Percentiles rank a stretch among this genome's conserved stretches.
Conservation (phyloP, 1,140 invertebrate species). For the Parapsyche elsis region DNA sequence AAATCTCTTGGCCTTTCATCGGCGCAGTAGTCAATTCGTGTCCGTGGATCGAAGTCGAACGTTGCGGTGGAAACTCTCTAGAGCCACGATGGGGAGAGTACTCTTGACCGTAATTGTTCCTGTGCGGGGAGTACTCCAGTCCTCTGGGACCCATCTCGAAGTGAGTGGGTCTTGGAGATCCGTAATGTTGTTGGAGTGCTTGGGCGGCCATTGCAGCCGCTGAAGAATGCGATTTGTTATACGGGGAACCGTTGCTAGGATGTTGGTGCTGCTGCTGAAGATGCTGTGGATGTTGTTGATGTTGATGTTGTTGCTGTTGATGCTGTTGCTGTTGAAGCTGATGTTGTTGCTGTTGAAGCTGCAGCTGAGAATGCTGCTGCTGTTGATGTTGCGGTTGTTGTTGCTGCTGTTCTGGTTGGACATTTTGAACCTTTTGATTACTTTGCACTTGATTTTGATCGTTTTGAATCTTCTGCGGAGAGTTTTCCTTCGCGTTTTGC, state of each 20-base stretch:
- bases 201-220: constrained; percentile 43
- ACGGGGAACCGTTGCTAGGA: constrained; percentile 46
- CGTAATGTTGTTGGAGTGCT: constrained; percentile 52
- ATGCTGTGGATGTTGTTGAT: neutral
- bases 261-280: neutral
- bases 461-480: constrained; percentile 50
- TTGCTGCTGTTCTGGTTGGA: constrained; percentile 3
- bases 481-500: constrained; percentile 50
- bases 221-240: constrained; percentile 39
- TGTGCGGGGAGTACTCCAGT: constrained; percentile 65
- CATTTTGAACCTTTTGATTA: neutral
- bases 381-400: neutral
- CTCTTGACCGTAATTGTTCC: constrained; percentile 60
- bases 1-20: constrained; percentile 61
- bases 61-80: constrained; percentile 62
- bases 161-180: constrained; percentile 59
- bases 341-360: neutral
- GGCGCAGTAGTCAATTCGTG: constrained; percentile 65
- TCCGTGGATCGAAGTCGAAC: constrained; percentile 65
- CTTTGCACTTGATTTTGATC: constrained; percentile 51
- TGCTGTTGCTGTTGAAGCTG: neutral
- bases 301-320: constrained; percentile 2
- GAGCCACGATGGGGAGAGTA: constrained; percentile 60
- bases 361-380: neutral
- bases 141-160: constrained; percentile 67